Conservation (phyloP, 2,797 vertebrate genomes). For the Oreortyx pictus region DNA sequence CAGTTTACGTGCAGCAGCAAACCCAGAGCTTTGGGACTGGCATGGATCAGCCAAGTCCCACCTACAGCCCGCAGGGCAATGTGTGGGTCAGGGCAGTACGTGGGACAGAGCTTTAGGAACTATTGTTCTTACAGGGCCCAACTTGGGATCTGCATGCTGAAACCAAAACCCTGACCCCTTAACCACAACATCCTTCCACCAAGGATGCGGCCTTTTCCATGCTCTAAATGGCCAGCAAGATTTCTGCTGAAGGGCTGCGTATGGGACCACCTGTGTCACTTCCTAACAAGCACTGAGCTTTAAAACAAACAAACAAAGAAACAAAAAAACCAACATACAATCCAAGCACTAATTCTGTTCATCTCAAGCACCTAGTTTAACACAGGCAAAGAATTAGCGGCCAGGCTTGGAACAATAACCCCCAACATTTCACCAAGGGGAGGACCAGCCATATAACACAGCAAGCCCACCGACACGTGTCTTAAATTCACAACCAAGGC, state of each 20-base stretch:
- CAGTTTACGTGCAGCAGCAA: accelerated
- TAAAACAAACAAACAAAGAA: no score
- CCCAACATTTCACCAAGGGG: neutral
- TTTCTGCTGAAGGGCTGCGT: neutral
- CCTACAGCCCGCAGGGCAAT: neutral
- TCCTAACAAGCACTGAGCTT: neutral
- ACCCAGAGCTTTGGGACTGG: neutral
- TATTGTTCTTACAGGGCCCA: neutral
- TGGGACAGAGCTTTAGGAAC: neutral
- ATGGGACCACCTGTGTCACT: neutral
- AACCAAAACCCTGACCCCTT: neutral
- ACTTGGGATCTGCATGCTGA: accelerated
- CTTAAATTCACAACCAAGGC: neutral
- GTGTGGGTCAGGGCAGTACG: no score
- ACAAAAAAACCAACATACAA: neutral
- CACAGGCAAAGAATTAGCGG: neutral
- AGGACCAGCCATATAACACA: accelerated
- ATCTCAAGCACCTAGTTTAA: neutral
- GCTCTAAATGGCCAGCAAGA: neutral
- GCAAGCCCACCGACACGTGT: neutral
- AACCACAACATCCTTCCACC: neutral
- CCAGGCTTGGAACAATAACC: neutral
- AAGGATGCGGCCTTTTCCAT: neutral
- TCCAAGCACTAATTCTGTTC: neutral
- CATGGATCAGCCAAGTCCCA: neutral